A percentile compares a stretch with the other conserved stretches of the same genome.
These are phyloP conservation scores for Gryllus longicercus DNA, from an alignment of 2,888 invertebrate genomes.

Conservation along the genomic window DNA sequence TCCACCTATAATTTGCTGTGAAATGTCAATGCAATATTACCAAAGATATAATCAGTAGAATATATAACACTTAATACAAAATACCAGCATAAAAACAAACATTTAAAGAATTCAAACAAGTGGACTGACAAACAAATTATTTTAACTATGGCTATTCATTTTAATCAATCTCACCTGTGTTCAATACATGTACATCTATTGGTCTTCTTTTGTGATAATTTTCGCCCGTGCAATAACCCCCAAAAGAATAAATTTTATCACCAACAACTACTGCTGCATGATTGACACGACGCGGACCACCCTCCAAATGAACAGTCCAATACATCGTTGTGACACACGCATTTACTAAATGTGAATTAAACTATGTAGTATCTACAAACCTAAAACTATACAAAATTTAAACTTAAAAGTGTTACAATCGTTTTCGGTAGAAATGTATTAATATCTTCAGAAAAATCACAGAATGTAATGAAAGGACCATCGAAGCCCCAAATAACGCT, in stretches of 20 bases:
- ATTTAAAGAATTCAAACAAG: too few relatives aligned
- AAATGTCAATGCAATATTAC: constrained; percentile 31
- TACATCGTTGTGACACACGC: constrained; percentile 52
- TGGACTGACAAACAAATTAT: too few relatives aligned
- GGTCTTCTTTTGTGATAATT: constrained; percentile 70
- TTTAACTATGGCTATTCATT: too few relatives aligned
- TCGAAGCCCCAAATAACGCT: too few relatives aligned
- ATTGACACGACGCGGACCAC: constrained; percentile 87
- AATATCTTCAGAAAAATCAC: too few relatives aligned
- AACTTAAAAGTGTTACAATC: too few relatives aligned
- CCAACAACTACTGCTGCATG: constrained; percentile 84
- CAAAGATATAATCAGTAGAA: constrained; percentile 20
- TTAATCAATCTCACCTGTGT: constrained; percentile 56
- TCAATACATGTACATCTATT: constrained; percentile 82
- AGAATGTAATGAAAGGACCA: too few relatives aligned
- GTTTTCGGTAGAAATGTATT: too few relatives aligned
- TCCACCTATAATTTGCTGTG: constrained; percentile 52
- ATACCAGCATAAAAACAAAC: not conserved
- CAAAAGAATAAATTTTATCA: constrained; percentile 81
- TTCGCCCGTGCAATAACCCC: constrained; percentile 85
- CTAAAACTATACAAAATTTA: too few relatives aligned
- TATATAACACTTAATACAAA: not conserved
- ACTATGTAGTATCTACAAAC: too few relatives aligned
- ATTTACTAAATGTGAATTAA: too few relatives aligned
- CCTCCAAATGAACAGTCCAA: constrained; percentile 84